Base-by-base conservation (phyloP, 2,797 vertebrate genomes). In the Alauda arvensis region DNA sequence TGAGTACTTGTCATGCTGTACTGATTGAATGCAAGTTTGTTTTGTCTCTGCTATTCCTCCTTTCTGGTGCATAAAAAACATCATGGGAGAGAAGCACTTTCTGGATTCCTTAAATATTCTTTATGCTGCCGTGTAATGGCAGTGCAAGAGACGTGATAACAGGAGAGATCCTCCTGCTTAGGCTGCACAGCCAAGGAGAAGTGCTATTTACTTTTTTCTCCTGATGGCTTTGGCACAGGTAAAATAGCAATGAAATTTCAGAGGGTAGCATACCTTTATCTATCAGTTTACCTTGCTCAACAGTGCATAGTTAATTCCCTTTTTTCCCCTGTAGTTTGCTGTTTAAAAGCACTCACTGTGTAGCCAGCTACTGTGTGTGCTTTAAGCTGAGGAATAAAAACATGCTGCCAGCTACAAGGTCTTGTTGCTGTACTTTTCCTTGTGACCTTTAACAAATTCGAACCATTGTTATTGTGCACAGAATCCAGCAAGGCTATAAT, bases 391-490 rank as follows among this genome's bases (percentile, higher is more conserved):
- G 68, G 40, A 88, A 89, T 29, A 78, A 82, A 91, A 85, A 53
- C 48, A 60, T 11, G 6, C 48, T 83, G 71, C n/a, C 62, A 82
- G 72, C 33, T 78, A 63, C 65, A 55, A 72, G 71, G 67, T 70
- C 77, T 76, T 18, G 3, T 52, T 79, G 75, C 82, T 91, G 86
- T 91, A 87, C n/a, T 95, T 95, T 94, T 91, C 90, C 93, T 84
- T 70, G 59, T 34, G 72, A 80, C 48, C 33, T 83, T 76, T 87
- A 87, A 68, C 29, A 71, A 87, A 82, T 39, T 74, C 66, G 70
- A 55, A n/a, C 48, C 29, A 61, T 79, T 94, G 57, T 72, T 88
- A 45, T 69, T 92, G 79, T 89, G 55, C 83, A 71, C 7, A 65
- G 70, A 94, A 65, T 52, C 18, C 37, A 70, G 75, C 79, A 91